These are phyloP conservation scores for Erannis defoliaria DNA, from an alignment of 2,888 invertebrate genomes.

Conservation along the genomic window DNA sequence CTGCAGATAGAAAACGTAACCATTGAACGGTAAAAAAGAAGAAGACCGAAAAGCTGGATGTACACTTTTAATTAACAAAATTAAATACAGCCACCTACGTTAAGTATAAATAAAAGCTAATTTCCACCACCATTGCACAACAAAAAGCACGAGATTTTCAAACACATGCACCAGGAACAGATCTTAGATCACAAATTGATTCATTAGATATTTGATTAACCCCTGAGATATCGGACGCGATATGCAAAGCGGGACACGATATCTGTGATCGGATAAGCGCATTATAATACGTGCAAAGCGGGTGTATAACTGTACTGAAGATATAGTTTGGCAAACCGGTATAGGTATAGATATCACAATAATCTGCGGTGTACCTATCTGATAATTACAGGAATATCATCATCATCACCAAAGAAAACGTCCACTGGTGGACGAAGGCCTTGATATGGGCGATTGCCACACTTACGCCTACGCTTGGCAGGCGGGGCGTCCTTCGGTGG, in stretches of 20 bases:
- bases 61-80: neutral
- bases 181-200: conserved; percentile 66
- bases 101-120: conserved; percentile 11
- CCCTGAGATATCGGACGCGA: conserved; percentile 67
- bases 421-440: too few species aligned
- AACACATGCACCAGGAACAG: conserved; percentile 33
- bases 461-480: too few species aligned
- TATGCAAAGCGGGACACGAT: conserved; percentile 74
- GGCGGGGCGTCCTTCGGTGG: too few species aligned
- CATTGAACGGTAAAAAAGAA: too few species aligned
- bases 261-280: conserved; percentile 62
- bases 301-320: conserved; percentile 25
- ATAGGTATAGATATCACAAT: neutral
- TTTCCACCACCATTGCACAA: conserved; percentile 20
- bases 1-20: too few species aligned
- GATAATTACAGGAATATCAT: too few species aligned
- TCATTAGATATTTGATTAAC: conserved; percentile 80
- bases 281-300: conserved; percentile 57
- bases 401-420: too few species aligned
- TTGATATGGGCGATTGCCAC: too few species aligned
- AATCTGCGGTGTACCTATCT: too few species aligned
- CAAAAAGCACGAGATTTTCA: conserved; percentile 37
- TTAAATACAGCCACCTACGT: neutral
- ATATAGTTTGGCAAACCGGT: neutral
- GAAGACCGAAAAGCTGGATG: too few species aligned